Evolutionary conservation across 2,113 vertebrate species (phyloP).

Genomic region (Emydocephalus ijimae): DNA sequence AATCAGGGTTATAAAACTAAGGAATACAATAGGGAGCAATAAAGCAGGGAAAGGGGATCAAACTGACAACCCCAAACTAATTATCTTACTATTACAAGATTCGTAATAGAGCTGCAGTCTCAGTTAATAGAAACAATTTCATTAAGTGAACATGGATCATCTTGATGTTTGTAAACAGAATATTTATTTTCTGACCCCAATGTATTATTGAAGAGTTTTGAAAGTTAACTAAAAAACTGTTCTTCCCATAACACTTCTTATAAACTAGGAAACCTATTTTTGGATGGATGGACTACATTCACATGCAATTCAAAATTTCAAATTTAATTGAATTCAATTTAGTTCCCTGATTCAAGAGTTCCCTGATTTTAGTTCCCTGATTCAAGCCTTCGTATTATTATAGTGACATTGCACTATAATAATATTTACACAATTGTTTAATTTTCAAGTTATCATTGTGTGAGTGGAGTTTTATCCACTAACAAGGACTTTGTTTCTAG

Average conservation of each 20-base stretch:
- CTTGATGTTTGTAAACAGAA: conserved; percentile 44
- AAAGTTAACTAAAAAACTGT: background rate
- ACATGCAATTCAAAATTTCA: background rate
- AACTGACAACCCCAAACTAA: conserved; percentile 64
- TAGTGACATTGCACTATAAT: background rate
- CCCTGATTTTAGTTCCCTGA: background rate
- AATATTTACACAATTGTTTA: background rate
- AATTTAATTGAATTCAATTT: background rate
- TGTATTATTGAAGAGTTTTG: conserved; percentile 28
- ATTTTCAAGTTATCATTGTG: background rate
- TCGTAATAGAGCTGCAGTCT: conserved; percentile 46
- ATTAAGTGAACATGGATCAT: conserved; percentile 45
- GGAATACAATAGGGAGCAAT: conserved; percentile 55
- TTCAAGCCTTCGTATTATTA: background rate
- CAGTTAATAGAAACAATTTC: conserved; percentile 57
- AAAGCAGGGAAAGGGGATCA: conserved; percentile 60
- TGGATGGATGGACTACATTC: too few species aligned
- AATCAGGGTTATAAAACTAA: conserved; percentile 52
- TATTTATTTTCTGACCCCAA: conserved; percentile 29
- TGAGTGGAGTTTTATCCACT: background rate
- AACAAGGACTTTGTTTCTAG: background rate
- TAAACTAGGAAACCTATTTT: background rate
- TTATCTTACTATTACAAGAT: conserved; percentile 61
- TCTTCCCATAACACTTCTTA: background rate
- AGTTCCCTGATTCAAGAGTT: background rate